Conservation (phyloP, 2,888 invertebrate species). For the Drosophila acutilabella region DNA sequence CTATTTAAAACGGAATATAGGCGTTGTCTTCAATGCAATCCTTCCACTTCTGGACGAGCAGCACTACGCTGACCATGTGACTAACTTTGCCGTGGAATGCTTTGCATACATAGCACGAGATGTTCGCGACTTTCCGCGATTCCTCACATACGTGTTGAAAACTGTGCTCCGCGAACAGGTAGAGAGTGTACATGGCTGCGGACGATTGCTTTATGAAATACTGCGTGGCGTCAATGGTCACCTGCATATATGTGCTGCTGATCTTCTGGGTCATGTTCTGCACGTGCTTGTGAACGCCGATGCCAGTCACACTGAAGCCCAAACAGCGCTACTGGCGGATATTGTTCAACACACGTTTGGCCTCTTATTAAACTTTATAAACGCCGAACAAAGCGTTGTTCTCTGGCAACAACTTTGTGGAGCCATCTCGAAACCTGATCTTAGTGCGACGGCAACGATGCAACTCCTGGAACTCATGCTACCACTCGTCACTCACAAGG, state of each 20-base stretch:
- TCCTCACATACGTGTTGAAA: constrained; percentile 89
- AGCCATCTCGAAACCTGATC: constrained; percentile 60
- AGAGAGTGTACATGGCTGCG: constrained; percentile 92
- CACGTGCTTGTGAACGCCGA: constrained; percentile 86
- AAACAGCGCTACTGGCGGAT: constrained; percentile 85
- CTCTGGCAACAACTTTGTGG: constrained; percentile 88
- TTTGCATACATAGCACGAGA: constrained; percentile 97
- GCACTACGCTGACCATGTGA: constrained; percentile 92
- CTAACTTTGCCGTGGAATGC: constrained; percentile 97
- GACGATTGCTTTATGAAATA: constrained; percentile 95
- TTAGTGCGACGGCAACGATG: constrained; percentile 19
- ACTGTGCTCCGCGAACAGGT: constrained; percentile 89
- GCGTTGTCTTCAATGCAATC: constrained; percentile 89
- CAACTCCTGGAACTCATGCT: constrained; percentile 85
- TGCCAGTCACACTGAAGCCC: constrained; percentile 52
- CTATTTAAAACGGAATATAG: constrained; percentile 92
- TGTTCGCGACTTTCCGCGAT: constrained; percentile 91
- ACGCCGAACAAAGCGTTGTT: constrained; percentile 87
- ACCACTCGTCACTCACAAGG: constrained; percentile 88
- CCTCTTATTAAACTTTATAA: constrained; percentile 88
- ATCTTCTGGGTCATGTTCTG: constrained; percentile 89
- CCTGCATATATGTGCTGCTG: constrained; percentile 93
- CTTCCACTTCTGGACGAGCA: constrained; percentile 91
- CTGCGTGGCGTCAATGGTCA: constrained; percentile 92
- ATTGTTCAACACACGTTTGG: constrained; percentile 89